Base-by-base conservation (phyloP, 2,888 invertebrate genomes). In the Agrypnus murinus region DNA sequence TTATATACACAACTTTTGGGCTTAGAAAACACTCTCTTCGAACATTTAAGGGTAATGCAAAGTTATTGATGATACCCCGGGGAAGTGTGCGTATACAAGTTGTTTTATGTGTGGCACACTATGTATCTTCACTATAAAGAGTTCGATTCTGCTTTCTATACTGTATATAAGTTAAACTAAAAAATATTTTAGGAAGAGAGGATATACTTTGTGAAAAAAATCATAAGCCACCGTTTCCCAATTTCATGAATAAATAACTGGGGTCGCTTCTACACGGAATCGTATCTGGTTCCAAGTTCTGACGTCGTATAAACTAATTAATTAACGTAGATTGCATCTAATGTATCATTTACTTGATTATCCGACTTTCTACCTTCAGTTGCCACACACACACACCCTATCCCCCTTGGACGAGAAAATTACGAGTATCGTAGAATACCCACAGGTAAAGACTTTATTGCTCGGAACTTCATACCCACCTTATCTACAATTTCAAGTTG, bases 261-360 rank as follows among this genome's bases (percentile, higher is more conserved):
- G 38, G 57, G 57, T 57, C 19, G 57, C 38, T 19, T 57, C 57
- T 34, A 50, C 31, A 31, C 45, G 43, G 45, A 59, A 59, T 45
- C 45, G 31, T 59, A 59, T 32, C 59, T 59, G 36, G 25, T 40
- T 53, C 8, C 14, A 55, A 64, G 50, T 36, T 32, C 64, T 53
- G 50, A 64, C 64, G 53, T 53, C 50, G 55, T 12, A 25, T 48
- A 64, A 64, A 64, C 64, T 64, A 64, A 64, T 64, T 64, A 50
- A 64, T 64, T 64, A 64, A 38, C 64, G 25, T 19, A 64, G 64
- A 64, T 64, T 64, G 50, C 64, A 64, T 64, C 64, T 53, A 64
- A 64, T 64, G 53, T 50, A 64, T 64, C 53, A 64, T 64, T 64
- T 64, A 53, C 53, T 55, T 64, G 64, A 64, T 59, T 59, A 59